A percentile compares a stretch with the other conserved stretches of the same genome.
phyloP scores from a whole-genome alignment of 2,888 invertebrate species.

The Torymus tubicola region DNA sequence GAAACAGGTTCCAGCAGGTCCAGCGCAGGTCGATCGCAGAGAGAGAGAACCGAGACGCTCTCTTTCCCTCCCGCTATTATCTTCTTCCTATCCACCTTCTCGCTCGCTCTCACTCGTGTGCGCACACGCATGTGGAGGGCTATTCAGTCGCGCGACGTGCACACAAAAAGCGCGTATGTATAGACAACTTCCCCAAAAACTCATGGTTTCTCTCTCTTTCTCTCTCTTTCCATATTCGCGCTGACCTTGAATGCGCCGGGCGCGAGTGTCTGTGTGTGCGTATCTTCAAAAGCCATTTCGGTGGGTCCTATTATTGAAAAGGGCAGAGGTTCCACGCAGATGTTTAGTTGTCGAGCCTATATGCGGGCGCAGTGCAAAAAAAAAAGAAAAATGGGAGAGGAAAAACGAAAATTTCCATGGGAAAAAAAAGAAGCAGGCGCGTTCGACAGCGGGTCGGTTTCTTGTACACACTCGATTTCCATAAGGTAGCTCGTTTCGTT shows the following conservation, averaged over 20 bases:
- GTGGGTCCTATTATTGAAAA: constrained; percentile 19
- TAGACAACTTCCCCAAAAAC: constrained; percentile 51
- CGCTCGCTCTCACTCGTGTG: constrained; percentile 52
- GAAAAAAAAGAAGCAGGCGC: constrained; percentile 21
- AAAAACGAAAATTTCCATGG: constrained; percentile 45
- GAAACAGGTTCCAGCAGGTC: constrained; percentile 74
- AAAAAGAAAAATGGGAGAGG: constrained; percentile 14
- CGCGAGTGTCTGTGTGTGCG: not conserved
- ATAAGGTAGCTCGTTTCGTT: constrained; percentile 28
- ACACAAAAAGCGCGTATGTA: constrained; percentile 4
- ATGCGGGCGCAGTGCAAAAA: constrained; percentile 41
- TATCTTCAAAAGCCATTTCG: constrained; percentile 12
- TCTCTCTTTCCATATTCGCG: constrained; percentile 5
- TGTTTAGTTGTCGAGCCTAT: constrained; percentile 36
- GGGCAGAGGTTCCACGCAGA: constrained; percentile 41
- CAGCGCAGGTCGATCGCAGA: constrained; percentile 63
- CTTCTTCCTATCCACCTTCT: constrained; percentile 30
- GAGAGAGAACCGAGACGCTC: constrained; percentile 25
- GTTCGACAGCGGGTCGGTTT: not conserved
- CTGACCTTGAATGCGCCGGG: constrained; percentile 37
- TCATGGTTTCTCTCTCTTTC: constrained; percentile 12
- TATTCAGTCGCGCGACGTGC: not conserved
- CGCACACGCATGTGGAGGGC: not conserved
- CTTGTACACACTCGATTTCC: no score
- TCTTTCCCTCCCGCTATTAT: constrained; percentile 27